phyloP scores from a whole-genome alignment of 64 coral and sea anemone genomes.

The Stichodactyla helianthus region DNA sequence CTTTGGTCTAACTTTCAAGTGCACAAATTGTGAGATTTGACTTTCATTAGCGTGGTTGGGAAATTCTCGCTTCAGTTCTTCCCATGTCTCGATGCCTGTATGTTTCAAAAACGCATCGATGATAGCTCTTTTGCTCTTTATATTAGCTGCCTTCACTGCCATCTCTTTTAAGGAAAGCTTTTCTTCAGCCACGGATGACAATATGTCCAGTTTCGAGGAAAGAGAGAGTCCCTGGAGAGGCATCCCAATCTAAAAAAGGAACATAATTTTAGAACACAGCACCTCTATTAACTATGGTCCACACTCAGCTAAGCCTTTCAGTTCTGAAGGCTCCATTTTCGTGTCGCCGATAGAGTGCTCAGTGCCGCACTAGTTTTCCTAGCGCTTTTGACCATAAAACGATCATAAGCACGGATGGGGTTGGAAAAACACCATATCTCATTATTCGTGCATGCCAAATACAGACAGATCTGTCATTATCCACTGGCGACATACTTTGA shows the following conservation, averaged over 20 bases:
- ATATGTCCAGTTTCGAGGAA: not conserved
- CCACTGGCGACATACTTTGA: no score
- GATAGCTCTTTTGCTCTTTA: not conserved
- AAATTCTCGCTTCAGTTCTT: slow-evolving; percentile 1
- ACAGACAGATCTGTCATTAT: no score
- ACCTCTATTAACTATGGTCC: no score
- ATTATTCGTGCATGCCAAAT: no score
- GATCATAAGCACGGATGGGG: no score
- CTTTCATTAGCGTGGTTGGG: not conserved
- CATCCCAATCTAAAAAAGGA: not conserved
- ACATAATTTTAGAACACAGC: not conserved
- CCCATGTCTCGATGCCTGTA: not conserved
- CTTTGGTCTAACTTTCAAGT: not conserved
- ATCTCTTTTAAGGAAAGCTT: not conserved
- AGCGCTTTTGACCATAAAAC: no score
- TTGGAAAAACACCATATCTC: no score
- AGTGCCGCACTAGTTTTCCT: no score
- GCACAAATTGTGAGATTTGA: not conserved
- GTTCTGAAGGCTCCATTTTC: no score
- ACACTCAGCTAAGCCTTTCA: no score
- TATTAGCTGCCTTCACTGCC: not conserved
- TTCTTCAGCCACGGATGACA: not conserved
- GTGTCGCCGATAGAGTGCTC: no score
- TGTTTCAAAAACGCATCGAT: not conserved
- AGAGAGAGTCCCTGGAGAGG: not conserved